Evolutionary conservation across 64 coral and sea anemone genomes (phyloP), one percentile per base, ranked within the genome.

Genomic region (Montipora sp.): DNA sequence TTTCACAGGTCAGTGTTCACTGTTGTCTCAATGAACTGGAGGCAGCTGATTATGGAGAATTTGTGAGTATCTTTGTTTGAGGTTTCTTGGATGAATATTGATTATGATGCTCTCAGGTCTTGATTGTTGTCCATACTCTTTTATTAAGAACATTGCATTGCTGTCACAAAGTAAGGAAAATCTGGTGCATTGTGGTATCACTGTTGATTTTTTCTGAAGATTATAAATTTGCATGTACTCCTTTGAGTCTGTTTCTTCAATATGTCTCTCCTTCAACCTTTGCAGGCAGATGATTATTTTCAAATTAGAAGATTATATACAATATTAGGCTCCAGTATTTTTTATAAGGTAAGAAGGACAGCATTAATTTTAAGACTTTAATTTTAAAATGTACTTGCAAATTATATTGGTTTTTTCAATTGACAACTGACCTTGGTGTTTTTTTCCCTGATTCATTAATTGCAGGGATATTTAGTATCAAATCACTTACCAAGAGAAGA

Each of bases 231-330:
- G 36, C 36, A 36, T 36, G 36, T 36, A 36, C 36, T 36, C 36
- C 36, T 36, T 57, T 57, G 53, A 0, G 0, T 1, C 11, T 57
- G 7, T 57, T 8, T 57, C 53, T 57, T 8, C 53, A 71, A 43
- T 47, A 19, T 21, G 20, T 9, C 8, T 92, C 60, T 80, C 43
- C 46, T 67, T 81, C 69, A 21, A 47, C 61, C 60, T 19, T 36
- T 77, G 9, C 66, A 96, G 95, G 95, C 91, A 94, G 97, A 98
- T 89, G 96, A 99, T 75, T 92, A 94, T 77, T 96, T 99, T 88
- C 91, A 95, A 89, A 96, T 96, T 89, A 99, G 97, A 91, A 96
- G 97, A 96, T 86, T 90, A 70, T 99, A 99, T 94, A 96, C 94
- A 92, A 95, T 99, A 89, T 91, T 99, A 84, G 97, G 97, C 10